Evolutionary conservation across 2,888 invertebrate species (phyloP), one percentile per base, ranked within the genome.

Genomic region (Drosophila kanekoi): DNA sequence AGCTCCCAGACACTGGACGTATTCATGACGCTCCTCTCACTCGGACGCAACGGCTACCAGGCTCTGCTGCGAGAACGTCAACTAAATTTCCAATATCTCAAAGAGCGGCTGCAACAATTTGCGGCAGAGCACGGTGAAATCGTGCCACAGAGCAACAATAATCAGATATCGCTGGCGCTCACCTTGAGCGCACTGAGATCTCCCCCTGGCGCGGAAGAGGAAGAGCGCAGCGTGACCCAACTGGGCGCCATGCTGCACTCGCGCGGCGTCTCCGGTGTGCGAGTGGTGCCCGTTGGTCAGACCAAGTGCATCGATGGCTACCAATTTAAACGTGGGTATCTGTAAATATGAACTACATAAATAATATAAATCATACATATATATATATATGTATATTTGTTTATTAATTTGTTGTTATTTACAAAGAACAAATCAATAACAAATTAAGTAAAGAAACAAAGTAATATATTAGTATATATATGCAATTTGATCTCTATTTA

Each of bases 161-260:
- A 96, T 92, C 94, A 94, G 3, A 96, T 96, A 79, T 96, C 96
- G 0, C 92, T 96, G 83, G 94, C 93, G 2, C 91, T 94, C 82
- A 93, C 93, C 11, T 82, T 94, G 45, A 87, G 83, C 13, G 91
- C 89, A 2, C 81, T 94, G 38, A 5, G 32, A 8, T 2, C 8
- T 8, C 10, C 8, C 6, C 10, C 16, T 41, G 51, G 20, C 13
- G 9, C 9, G 4, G 33, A 35, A 4, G 35, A 11, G 0, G 33
- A 35, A 3, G 35, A 11, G 0, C 43, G 11, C 16, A 40, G 18
- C 11, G 90, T 94, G 10, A 94, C 95, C 44, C 93, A 94, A 90
- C 91, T 96, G 51, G 96, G 96, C 9, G 95, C 96, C 0, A 96
- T 95, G 95, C 91, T 96, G 33, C 96, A 95, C 90, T 93, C 94